phyloP scores from a whole-genome alignment of 2,888 invertebrate species.

The Pycnomerus fuliginosus region DNA sequence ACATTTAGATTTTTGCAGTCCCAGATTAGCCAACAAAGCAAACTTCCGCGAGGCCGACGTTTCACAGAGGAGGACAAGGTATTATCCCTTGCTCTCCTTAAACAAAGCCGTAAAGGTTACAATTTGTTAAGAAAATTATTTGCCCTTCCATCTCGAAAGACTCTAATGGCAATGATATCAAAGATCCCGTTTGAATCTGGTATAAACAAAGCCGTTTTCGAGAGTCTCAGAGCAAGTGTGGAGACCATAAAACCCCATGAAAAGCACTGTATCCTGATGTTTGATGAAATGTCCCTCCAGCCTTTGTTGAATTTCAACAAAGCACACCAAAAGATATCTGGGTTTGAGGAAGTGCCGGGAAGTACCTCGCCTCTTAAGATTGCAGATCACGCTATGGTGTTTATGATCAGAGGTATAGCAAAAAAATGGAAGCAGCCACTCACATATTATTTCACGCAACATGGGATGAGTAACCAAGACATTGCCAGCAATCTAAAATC shows the following conservation, averaged over 20 bases:
- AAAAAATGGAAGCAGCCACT: conserved; percentile 17
- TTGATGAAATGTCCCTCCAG: conserved; percentile 15
- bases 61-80: neutral
- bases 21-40: neutral
- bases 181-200: neutral
- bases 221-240: neutral
- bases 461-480: conserved; percentile 5
- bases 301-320: conserved; percentile 1
- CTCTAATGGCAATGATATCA: neutral
- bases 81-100: neutral
- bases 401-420: conserved; percentile 12
- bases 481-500: conserved; percentile 5
- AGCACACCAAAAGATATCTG: conserved; percentile 6
- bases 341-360: conserved; percentile 8
- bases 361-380: conserved; percentile 7
- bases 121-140: no score
- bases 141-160: conserved; percentile 3
- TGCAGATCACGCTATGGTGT: conserved; percentile 19
- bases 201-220: conserved; percentile 2
- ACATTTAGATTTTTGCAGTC: no score
- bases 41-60: neutral
- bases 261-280: conserved; percentile 8
- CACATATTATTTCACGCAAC: conserved; percentile 12
- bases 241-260: neutral
- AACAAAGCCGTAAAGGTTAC: neutral